Conservation (phyloP, 2,888 invertebrate species). For the Chloroclysta siterata region DNA sequence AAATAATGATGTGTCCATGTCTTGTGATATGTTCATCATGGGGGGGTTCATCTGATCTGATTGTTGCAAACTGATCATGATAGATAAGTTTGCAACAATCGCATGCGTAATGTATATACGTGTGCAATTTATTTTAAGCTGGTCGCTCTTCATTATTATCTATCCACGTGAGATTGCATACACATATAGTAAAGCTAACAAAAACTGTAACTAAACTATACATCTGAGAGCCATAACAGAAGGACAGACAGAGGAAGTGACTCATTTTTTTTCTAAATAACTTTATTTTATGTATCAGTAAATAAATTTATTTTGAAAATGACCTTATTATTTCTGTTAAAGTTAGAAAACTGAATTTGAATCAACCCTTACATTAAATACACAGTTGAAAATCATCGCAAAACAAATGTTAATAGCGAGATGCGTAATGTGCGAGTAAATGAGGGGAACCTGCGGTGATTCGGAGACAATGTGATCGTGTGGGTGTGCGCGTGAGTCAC, state of each 20-base stretch:
- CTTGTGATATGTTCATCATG: no score
- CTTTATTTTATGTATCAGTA: no score
- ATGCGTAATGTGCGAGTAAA: slow-evolving; percentile 60
- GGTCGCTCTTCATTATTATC: neutral
- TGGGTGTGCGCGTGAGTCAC: slow-evolving; percentile 70
- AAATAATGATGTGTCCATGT: neutral
- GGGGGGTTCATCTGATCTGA: no score
- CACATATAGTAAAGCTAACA: neutral
- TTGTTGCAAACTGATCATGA: no score
- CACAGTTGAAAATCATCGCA: slow-evolving; percentile 24
- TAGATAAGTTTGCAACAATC: no score
- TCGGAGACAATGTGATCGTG: slow-evolving; percentile 47
- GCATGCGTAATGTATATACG: no score
- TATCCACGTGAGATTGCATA: neutral
- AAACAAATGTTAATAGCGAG: slow-evolving; percentile 41
- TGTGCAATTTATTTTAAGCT: no score
- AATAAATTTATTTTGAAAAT: neutral
- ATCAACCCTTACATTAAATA: neutral
- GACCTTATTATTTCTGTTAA: no score
- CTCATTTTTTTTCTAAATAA: no score
- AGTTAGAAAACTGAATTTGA: no score
- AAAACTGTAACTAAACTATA: neutral
- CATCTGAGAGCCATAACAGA: neutral
- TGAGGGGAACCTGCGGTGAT: slow-evolving; percentile 45
- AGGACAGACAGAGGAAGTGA: no score